Base-by-base conservation (phyloP, 1,140 invertebrate species). In the Nasonia longicornis region DNA sequence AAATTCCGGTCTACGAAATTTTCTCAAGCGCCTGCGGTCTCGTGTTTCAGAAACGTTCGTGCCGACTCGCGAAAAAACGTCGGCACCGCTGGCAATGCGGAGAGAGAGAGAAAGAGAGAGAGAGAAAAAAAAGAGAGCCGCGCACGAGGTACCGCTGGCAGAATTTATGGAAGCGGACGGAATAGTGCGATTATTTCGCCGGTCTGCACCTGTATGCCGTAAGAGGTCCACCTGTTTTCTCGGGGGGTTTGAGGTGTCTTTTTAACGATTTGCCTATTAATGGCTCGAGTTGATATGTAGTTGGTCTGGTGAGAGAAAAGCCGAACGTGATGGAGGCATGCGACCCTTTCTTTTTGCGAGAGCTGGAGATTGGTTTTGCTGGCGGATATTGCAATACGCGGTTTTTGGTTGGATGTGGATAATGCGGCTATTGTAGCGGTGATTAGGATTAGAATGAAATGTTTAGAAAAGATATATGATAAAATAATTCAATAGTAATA, bases 261-360 rank as follows among this genome's bases (percentile, higher is more conserved):
- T 79, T 58, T 72, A 72, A 79, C 69, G 29, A 42, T 77, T 77
- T 31, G 76, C 26, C 76, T 69, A 69, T 77, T 69, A 69, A 31
- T 7, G n/a, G 0, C 29, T 48, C 2, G 1, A 26, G 20, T 31
- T 4, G 38, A 42, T 42, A 42, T 42, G 38, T 42, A 42, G 7
- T 8, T 42, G 38, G 38, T 42, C 38, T 20, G 20, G 20, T 7
- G 52, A 77, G 26, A 67, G 26, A 42, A 69, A 67, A 69, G 38
- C 26, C 12, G 64, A n/a, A 45, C 75, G 58, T 58, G 52, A 58
- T 2, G 66, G 22, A 29, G 66, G 29, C 11, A n/a, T 16, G 66
- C 16, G 66, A 67, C 26, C 29, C 16, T 31, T 8, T 67, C 66
- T 78, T 71, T 77, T 71, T 69, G 22, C 14, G 48, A 52, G 48